Percentiles rank a stretch among this genome's conserved stretches.
These are phyloP conservation scores for Apocrypta bakeri DNA, from an alignment of 1,140 invertebrate species.

Conservation along the genomic window DNA sequence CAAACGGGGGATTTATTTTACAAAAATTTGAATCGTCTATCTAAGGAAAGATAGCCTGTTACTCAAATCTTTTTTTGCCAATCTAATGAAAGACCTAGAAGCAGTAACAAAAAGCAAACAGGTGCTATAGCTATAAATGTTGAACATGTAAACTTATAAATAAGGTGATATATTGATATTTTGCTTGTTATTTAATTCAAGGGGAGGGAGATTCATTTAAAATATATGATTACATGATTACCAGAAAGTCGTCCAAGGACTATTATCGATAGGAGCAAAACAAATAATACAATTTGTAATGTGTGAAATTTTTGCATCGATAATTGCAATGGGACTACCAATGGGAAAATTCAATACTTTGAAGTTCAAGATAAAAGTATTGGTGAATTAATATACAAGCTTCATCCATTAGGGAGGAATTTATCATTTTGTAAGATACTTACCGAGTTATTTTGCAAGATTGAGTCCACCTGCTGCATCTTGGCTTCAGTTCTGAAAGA, in stretches of 20 bases:
- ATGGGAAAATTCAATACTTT: conserved; percentile 47
- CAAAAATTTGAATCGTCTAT: conserved; percentile 45
- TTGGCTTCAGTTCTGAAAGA: conserved; percentile 73
- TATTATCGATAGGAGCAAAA: conserved; percentile 17
- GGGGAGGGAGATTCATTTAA: not conserved
- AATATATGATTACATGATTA: conserved; percentile 14
- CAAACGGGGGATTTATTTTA: conserved; percentile 56
- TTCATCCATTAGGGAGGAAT: conserved; percentile 49
- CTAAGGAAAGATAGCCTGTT: conserved; percentile 39
- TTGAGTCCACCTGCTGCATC: conserved; percentile 78
- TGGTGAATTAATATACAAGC: conserved; percentile 60
- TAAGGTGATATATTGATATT: conserved; percentile 21
- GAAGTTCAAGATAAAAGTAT: conserved; percentile 53
- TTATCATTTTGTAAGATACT: conserved; percentile 60
- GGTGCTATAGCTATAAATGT: conserved; percentile 46
- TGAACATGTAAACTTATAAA: conserved; percentile 39
- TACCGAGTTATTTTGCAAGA: conserved; percentile 77
- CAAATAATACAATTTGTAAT: conserved; percentile 18
- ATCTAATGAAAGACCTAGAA: conserved; percentile 43
- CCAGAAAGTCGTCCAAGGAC: conserved; percentile 28
- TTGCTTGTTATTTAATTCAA: conserved; percentile 6
- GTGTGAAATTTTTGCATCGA: not conserved
- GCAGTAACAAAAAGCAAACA: conserved; percentile 43
- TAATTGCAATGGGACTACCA: conserved; percentile 31
- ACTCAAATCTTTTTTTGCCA: conserved; percentile 40